Evolutionary conservation across 2,888 invertebrate species (phyloP), one percentile per base, ranked within the genome.

Genomic region (Formica aserva): DNA sequence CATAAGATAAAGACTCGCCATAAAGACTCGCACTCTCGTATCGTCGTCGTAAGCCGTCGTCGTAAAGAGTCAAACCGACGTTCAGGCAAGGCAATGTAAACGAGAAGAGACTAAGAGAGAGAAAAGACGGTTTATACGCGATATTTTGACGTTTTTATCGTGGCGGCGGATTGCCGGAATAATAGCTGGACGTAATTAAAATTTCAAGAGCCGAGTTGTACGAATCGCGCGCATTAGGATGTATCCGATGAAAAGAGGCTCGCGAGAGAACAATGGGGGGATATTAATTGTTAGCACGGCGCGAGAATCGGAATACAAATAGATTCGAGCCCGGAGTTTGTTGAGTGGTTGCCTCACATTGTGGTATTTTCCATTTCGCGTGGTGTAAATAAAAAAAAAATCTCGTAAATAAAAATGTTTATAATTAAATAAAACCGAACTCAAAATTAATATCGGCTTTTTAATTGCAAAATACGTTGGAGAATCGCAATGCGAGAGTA

Each of bases 111-210:
- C 32, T 35, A 35, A 35, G 32, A 35, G 32, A 35, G 32, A 35
- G 32, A 35, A 35, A 35, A 35, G 62, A 62, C 22, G 48, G 22
- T 26, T 15, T 35, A 15, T 26, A 11, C 18, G 41, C 11, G 65
- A 52, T 26, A 52, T 76, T 18, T 18, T 57, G 38, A 18, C 26
- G 38, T 52, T 60, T 78, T 72, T 55, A 15, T 22, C 60, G 26
- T 2, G 78, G 55, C 77, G 2, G 48, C 45, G 32, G 67, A 45
- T 69, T 38, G 26, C 35, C 72, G n/a, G 5, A 32, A 35, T 72
- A 60, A 57, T 45, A 60, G 60, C 78, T 71, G 67, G 57, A 48
- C 22, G 72, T 78, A 57, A 60, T 60, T 78, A 76, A 76, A 76
- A 76, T 66, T 76, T 76, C 66, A 38, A 45, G 18, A 52, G 48